Evolutionary conservation across 1,140 invertebrate species (phyloP).

Genomic region (Orchestia grillus): DNA sequence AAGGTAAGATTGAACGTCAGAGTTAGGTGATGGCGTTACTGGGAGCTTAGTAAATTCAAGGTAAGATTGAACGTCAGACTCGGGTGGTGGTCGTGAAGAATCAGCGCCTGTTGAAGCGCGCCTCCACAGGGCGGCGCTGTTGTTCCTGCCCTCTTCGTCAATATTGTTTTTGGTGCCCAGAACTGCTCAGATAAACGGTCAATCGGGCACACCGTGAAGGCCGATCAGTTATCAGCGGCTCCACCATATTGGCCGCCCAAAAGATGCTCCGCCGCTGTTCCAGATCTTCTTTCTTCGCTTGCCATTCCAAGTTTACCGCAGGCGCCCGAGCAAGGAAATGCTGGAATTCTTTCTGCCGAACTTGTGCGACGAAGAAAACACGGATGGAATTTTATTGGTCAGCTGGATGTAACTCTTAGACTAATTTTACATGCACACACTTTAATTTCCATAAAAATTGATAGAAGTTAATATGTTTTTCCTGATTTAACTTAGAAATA

Average conservation of each 20-base stretch:
- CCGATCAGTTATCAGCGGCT: constrained; percentile 34
- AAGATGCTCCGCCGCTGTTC: constrained; percentile 13
- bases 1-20: constrained; percentile 12
- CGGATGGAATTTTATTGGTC: neutral
- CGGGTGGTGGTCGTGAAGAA: neutral
- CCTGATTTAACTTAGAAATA: neutral
- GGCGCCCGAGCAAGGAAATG: neutral
- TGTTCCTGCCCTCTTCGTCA: constrained; percentile 45
- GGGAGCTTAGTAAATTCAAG: neutral
- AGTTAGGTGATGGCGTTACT: neutral
- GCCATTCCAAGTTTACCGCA: neutral
- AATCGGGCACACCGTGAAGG: constrained; percentile 32
- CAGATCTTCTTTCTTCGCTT: neutral
- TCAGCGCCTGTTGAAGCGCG: neutral
- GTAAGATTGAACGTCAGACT: constrained; percentile 18
- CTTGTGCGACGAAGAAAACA: neutral
- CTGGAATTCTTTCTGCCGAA: neutral
- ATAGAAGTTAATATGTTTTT: neutral
- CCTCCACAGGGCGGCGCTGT: constrained; percentile 37
- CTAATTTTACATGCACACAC: neutral
- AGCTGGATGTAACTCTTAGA: neutral
- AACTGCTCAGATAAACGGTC: constrained; percentile 47
- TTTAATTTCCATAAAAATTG: neutral
- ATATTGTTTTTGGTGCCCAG: constrained; percentile 54
- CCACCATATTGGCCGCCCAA: constrained; percentile 29